Percentiles rank a stretch among this genome's conserved stretches.
phyloP scores from a whole-genome alignment of 2,113 vertebrate genomes.

The Gallinago jamesoni region DNA sequence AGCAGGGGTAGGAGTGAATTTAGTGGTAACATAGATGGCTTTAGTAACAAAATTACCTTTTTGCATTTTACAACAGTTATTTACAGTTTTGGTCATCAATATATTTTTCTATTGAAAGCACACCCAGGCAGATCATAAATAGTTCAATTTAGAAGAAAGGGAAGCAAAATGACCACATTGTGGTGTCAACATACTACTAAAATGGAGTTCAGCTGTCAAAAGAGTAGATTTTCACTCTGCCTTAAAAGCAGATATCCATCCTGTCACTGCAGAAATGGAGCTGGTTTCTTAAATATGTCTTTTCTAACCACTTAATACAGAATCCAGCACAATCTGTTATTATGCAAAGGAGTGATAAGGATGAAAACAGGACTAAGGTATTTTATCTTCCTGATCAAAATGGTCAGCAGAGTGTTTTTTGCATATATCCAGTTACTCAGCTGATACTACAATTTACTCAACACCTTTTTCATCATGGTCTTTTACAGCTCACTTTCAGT shows the following conservation, averaged over 20 bases:
- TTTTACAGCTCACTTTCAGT: neutral
- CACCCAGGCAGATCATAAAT: neutral
- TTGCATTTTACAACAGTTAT: neutral
- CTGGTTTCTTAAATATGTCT: neutral
- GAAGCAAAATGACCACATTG: neutral
- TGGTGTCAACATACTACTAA: neutral
- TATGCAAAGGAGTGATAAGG: neutral
- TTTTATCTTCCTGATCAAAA: neutral
- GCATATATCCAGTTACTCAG: neutral
- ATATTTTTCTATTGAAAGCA: neutral
- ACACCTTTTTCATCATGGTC: neutral
- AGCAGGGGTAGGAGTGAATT: neutral
- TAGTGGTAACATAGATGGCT: neutral
- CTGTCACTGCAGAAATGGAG: neutral
- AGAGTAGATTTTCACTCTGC: neutral
- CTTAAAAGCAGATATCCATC: neutral
- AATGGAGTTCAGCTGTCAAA: neutral
- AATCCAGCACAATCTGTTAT: neutral
- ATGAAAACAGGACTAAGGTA: neutral
- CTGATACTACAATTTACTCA: neutral
- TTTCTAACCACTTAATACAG: neutral
- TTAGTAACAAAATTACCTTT: neutral
- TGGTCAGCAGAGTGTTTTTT: neutral
- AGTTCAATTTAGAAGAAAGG: neutral
- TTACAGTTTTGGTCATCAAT: neutral